Evolutionary conservation across 2,888 invertebrate species (phyloP).

Genomic region (Drosophila tripunctata): DNA sequence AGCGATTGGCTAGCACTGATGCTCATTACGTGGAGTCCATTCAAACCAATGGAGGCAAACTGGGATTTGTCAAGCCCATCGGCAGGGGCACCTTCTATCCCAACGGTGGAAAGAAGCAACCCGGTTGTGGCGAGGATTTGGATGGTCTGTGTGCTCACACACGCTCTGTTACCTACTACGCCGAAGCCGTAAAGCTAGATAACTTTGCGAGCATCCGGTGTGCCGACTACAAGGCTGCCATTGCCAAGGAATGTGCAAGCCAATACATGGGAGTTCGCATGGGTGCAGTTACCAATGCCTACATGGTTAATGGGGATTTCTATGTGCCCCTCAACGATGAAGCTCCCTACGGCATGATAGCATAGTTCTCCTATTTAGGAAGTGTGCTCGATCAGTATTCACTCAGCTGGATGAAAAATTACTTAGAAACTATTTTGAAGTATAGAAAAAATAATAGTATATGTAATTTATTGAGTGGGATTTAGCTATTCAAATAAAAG

Average conservation of each 20-base stretch:
- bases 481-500: not conserved
- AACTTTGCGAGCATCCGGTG: constrained; percentile 78
- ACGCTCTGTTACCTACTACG: constrained; percentile 83
- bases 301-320: constrained; percentile 70
- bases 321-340: constrained; percentile 67
- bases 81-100: constrained; percentile 85
- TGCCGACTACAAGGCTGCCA: constrained; percentile 56
- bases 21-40: constrained; percentile 80
- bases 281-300: constrained; percentile 68
- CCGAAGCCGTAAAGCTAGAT: constrained; percentile 82
- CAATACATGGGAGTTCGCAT: constrained; percentile 62
- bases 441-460: not conserved
- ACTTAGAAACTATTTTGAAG: not conserved
- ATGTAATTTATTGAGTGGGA: too few relatives aligned
- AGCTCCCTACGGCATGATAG: constrained; percentile 64
- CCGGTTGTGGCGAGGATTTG: constrained; percentile 84
- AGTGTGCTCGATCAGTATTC: not conserved
- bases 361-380: too few relatives aligned
- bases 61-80: constrained; percentile 78
- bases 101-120: constrained; percentile 85
- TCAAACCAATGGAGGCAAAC: constrained; percentile 76
- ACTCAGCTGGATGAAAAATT: not conserved
- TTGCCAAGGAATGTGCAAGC: constrained; percentile 57
- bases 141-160: constrained; percentile 83
- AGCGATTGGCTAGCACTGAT: constrained; percentile 70